Evolutionary conservation across 2,888 invertebrate genomes (phyloP).

Genomic region (Sipunculus nudus): DNA sequence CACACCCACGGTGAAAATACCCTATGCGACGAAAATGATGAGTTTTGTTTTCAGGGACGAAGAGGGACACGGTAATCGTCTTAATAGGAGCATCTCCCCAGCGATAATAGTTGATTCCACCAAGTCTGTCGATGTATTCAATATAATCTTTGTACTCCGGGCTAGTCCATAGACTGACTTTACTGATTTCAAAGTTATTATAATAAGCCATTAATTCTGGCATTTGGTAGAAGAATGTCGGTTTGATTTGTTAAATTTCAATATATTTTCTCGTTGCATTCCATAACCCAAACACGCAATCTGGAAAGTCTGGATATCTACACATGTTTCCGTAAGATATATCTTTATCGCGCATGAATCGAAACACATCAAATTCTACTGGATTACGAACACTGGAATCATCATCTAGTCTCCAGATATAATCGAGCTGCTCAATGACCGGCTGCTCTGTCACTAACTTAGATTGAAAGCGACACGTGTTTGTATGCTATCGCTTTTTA

Average conservation of each 20-base stretch:
- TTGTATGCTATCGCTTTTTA: too few relatives aligned
- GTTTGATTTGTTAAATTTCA: conserved; percentile 6
- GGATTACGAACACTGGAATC: conserved; percentile 28
- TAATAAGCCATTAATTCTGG: conserved; percentile 24
- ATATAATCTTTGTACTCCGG: conserved; percentile 26
- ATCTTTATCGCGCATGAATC: conserved; percentile 22
- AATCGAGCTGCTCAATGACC: conserved; percentile 32
- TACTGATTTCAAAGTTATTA: conserved; percentile 42
- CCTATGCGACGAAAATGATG: conserved; percentile 28
- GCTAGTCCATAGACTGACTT: conserved; percentile 26
- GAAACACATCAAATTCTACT: conserved; percentile 37
- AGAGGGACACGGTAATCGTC: conserved; percentile 32
- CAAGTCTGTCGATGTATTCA: conserved; percentile 33
- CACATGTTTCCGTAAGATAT: conserved; percentile 35
- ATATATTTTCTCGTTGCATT: conserved; percentile 27
- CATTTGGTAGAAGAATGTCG: conserved; percentile 29
- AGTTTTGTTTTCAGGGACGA: conserved; percentile 21
- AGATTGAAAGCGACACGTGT: conserved; percentile 44
- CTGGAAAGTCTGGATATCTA: conserved; percentile 14
- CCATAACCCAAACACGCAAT: conserved; percentile 33
- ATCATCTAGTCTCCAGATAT: conserved; percentile 41
- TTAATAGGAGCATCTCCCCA: conserved; percentile 45
- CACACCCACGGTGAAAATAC: conserved; percentile 32
- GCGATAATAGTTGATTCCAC: conserved; percentile 38
- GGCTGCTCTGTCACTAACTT: conserved; percentile 31